Evolutionary conservation across 2,113 vertebrate genomes (phyloP).

Genomic region (Mus spicilegus): DNA sequence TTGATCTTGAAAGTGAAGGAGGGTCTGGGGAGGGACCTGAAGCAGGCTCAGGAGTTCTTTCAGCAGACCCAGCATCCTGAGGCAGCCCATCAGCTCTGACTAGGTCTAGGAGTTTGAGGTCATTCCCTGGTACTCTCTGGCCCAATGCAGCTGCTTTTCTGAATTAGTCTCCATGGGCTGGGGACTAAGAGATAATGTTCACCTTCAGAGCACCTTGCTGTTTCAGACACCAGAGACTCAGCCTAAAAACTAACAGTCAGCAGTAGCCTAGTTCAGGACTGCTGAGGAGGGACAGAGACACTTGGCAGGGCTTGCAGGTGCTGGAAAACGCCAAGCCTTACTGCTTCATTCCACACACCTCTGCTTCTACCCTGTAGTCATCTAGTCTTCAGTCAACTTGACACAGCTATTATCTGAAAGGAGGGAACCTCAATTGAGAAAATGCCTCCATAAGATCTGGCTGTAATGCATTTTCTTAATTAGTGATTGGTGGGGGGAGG

Average conservation of each 20-base stretch:
- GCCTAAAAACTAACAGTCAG: not conserved
- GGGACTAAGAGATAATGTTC: not conserved
- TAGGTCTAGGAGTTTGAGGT: not conserved
- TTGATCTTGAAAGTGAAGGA: conserved; percentile 26
- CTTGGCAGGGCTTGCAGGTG: not conserved
- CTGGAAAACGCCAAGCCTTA: not conserved
- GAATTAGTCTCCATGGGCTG: not conserved
- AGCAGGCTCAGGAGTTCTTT: no score
- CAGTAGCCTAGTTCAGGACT: not conserved
- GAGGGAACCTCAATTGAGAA: not conserved
- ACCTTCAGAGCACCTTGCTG: not conserved
- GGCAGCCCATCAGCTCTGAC: not conserved
- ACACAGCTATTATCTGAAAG: not conserved
- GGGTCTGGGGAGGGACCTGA: not conserved
- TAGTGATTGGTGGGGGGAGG: not conserved
- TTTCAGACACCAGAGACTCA: not conserved
- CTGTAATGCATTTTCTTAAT: not conserved
- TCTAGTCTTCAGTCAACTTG: not conserved
- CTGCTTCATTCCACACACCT: no score
- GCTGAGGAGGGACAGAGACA: not conserved
- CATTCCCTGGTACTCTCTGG: not conserved
- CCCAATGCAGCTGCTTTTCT: not conserved
- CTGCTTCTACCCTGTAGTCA: not conserved
- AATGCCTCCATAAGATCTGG: not conserved
- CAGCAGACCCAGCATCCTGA: not conserved